phyloP scores from a whole-genome alignment of 2,113 vertebrate species.

The Ceratotherium simum region DNA sequence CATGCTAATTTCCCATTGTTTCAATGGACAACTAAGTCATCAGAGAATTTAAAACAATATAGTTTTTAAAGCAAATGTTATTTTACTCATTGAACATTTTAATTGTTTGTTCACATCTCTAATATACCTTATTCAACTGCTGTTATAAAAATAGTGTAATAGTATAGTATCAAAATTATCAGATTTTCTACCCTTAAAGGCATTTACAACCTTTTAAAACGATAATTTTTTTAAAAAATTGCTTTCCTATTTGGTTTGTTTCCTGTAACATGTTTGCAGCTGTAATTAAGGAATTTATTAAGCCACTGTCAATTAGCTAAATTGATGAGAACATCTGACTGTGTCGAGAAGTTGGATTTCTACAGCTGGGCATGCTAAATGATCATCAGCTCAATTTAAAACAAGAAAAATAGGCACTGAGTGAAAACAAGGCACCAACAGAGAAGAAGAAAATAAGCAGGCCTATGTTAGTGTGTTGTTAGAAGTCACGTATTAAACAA shows the following conservation, averaged over 20 bases:
- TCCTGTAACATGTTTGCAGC: not conserved
- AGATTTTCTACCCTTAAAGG: not conserved
- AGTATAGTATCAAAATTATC: not conserved
- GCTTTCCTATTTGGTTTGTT: not conserved
- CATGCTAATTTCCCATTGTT: not conserved
- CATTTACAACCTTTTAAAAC: not conserved
- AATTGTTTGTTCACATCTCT: not conserved
- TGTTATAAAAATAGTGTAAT: not conserved
- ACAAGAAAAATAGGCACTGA: not conserved
- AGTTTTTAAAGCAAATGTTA: not conserved
- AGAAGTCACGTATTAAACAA: not conserved
- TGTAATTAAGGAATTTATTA: conserved; percentile 17
- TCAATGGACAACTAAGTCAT: not conserved
- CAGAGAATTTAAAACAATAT: not conserved
- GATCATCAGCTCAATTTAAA: conserved; percentile 51
- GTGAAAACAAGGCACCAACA: not conserved
- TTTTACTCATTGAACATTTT: not conserved
- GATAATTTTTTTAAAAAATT: not conserved
- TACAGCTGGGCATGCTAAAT: conserved; percentile 49
- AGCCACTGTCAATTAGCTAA: conserved; percentile 43
- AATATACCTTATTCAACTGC: not conserved
- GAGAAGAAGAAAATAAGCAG: conserved; percentile 21
- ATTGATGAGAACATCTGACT: not conserved
- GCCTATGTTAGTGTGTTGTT: not conserved
- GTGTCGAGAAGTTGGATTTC: not conserved